Conservation (phyloP, 2,113 vertebrate genomes). For the Marmota flaviventris region DNA sequence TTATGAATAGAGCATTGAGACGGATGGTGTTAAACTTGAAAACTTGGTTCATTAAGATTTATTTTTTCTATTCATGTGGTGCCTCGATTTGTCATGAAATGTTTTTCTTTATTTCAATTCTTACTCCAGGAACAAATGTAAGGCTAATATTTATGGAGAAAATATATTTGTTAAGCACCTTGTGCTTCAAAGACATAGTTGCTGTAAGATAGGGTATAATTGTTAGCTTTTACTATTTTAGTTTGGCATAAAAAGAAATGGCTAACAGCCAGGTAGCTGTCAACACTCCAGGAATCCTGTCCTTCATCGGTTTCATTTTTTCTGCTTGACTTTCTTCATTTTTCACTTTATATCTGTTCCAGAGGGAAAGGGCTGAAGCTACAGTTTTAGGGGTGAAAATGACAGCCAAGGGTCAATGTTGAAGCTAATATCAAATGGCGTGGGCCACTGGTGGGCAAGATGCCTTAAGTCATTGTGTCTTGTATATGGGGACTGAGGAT, state of each 20-base stretch:
- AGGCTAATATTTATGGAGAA: conserved; percentile 22
- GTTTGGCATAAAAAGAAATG: neutral
- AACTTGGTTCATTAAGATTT: conserved; percentile 43
- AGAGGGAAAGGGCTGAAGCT: neutral
- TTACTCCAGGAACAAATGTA: conserved; percentile 12
- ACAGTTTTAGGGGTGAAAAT: neutral
- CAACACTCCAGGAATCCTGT: neutral
- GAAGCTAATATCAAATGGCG: neutral
- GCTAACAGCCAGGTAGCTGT: neutral
- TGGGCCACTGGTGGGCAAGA: neutral
- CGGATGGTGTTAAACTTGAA: neutral
- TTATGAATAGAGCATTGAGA: neutral
- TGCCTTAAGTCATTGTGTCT: neutral
- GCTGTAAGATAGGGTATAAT: neutral
- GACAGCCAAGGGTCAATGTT: neutral
- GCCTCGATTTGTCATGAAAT: neutral
- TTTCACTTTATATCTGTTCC: neutral
- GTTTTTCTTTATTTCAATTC: conserved; percentile 24
- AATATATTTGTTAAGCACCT: neutral
- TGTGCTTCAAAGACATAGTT: neutral
- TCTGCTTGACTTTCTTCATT: neutral
- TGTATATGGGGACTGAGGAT: neutral
- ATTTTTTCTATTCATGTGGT: conserved; percentile 19
- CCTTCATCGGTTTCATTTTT: neutral
- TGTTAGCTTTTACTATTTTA: neutral